Conservation (phyloP, 2,888 invertebrate species). For the Caenorhabditis sp. region DNA sequence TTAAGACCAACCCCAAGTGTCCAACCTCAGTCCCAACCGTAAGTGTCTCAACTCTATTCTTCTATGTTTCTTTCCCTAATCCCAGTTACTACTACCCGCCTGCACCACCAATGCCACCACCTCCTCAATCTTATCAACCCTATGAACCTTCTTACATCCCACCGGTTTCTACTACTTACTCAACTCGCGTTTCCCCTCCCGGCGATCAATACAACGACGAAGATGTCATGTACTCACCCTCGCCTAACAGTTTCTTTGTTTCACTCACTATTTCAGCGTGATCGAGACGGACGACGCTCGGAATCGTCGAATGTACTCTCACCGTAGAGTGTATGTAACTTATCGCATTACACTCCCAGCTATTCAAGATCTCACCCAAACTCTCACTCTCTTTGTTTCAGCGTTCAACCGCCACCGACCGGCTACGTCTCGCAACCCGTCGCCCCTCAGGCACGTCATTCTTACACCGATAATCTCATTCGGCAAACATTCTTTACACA, state of each 20-base stretch:
- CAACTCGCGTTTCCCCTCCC: conserved; percentile 19
- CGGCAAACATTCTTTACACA: background rate
- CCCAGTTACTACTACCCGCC: conserved; percentile 32
- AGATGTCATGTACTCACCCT: conserved; percentile 31
- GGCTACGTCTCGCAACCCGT: conserved; percentile 42
- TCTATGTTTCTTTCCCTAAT: background rate
- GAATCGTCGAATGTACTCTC: conserved; percentile 23
- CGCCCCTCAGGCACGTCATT: conserved; percentile 29
- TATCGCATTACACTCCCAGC: background rate
- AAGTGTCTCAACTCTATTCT: conserved; percentile 1
- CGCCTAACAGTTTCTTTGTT: background rate
- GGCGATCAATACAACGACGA: conserved; percentile 32
- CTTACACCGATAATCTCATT: conserved; percentile 22
- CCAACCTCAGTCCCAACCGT: conserved; percentile 19
- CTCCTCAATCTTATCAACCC: conserved; percentile 5
- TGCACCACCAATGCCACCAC: conserved; percentile 17
- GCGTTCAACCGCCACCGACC: conserved; percentile 41
- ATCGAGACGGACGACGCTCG: conserved; percentile 35
- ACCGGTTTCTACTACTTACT: background rate
- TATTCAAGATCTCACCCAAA: background rate
- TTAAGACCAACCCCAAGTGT: background rate
- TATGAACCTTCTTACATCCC: conserved; percentile 13
- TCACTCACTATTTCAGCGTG: conserved; percentile 19
- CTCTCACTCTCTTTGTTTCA: conserved; percentile 4
- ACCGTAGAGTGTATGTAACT: background rate